Conservation (phyloP, 2,797 vertebrate species). For the Diplodus sargus region DNA sequence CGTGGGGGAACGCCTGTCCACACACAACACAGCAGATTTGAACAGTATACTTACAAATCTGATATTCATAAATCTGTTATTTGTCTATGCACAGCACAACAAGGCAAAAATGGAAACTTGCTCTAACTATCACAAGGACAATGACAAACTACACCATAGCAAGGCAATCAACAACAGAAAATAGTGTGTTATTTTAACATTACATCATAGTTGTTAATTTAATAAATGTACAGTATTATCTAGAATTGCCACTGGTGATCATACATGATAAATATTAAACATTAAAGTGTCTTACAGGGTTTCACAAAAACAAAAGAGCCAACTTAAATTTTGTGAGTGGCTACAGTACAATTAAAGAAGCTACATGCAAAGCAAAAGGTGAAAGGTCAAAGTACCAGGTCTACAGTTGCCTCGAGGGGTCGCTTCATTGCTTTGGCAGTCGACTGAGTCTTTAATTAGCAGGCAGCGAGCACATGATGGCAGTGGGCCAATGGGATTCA, state of each 20-base stretch:
- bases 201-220: slow-evolving; percentile 57
- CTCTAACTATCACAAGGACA: slow-evolving; percentile 77
- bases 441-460: slow-evolving; percentile 99
- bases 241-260: slow-evolving; percentile 63
- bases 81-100: slow-evolving; percentile 78
- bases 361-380: slow-evolving; percentile 99
- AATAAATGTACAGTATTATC: slow-evolving; percentile 55
- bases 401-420: slow-evolving; percentile 98
- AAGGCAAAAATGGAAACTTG: slow-evolving; percentile 72
- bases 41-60: slow-evolving; percentile 30
- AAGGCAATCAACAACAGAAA: slow-evolving; percentile 71
- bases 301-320: slow-evolving; percentile 83
- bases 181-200: slow-evolving; percentile 63
- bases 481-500: slow-evolving; percentile 99
- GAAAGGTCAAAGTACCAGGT: slow-evolving; percentile 92
- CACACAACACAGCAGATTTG: slow-evolving; percentile 56
- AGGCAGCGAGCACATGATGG: slow-evolving; percentile 99
- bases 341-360: slow-evolving; percentile 88
- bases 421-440: slow-evolving; percentile 99
- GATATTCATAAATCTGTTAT: slow-evolving; percentile 54
- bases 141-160: slow-evolving; percentile 78
- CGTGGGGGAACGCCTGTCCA: slow-evolving; percentile 93
- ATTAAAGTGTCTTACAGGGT: slow-evolving; percentile 73
- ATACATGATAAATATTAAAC: slow-evolving; percentile 54
- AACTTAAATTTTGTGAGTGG: slow-evolving; percentile 89